phyloP scores from a whole-genome alignment of 2,797 vertebrate genomes.

The Garrulus glandarius region DNA sequence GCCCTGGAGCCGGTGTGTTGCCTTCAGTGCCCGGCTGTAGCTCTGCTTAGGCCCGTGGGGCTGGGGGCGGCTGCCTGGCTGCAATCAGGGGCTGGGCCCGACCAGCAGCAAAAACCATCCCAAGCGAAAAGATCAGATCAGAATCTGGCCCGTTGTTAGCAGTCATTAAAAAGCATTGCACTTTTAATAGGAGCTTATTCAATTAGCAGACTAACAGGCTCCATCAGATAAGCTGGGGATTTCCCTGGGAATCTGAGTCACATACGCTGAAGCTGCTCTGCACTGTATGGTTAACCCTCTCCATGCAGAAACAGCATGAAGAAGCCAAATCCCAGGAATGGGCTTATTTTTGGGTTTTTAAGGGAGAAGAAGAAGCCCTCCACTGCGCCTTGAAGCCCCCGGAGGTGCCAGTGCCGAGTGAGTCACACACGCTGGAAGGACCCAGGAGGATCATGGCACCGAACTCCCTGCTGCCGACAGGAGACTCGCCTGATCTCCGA shows the following conservation, averaged over 20 bases:
- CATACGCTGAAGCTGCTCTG: neutral
- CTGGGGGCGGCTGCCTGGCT: neutral
- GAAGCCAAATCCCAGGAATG: neutral
- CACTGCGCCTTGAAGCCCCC: neutral
- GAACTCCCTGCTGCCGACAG: neutral
- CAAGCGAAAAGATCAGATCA: slow-evolving; percentile 8
- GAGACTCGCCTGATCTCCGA: slow-evolving; percentile 11
- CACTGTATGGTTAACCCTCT: slow-evolving; percentile 32
- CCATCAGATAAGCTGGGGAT: slow-evolving; percentile 61
- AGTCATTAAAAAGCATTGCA: slow-evolving; percentile 57
- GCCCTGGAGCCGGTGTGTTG: neutral
- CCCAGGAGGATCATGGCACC: neutral
- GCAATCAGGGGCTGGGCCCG: neutral
- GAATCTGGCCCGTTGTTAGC: slow-evolving; percentile 37
- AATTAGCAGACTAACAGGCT: slow-evolving; percentile 63
- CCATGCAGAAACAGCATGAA: neutral
- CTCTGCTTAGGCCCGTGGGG: neutral
- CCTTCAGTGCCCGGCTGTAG: neutral
- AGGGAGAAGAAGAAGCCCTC: neutral
- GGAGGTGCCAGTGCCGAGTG: neutral
- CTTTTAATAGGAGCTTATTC: slow-evolving; percentile 58
- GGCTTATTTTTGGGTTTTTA: neutral
- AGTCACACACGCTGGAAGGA: neutral
- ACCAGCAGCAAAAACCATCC: neutral
- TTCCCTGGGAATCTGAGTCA: slow-evolving; percentile 63